phyloP scores from a whole-genome alignment of 2,888 invertebrate species.

The Euphydryas editha region DNA sequence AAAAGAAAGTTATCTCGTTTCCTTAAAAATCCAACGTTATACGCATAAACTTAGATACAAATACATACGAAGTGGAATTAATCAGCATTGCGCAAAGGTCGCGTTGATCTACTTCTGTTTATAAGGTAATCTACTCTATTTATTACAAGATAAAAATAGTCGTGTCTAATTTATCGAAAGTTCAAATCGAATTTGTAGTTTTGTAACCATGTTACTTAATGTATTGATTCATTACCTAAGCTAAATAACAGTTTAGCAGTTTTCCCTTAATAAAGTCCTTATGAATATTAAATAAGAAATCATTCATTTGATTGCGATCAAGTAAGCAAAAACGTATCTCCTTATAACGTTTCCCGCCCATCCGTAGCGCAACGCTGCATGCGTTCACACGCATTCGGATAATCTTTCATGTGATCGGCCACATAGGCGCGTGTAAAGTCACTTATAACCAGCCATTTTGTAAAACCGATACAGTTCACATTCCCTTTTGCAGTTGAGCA shows the following conservation, averaged over 20 bases:
- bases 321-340: conserved; percentile 59
- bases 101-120: not conserved
- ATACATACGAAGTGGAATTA: not conserved
- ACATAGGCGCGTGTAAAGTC: conserved; percentile 68
- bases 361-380: conserved; percentile 69
- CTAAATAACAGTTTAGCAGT: not conserved
- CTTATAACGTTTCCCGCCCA: conserved; percentile 73
- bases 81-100: not conserved
- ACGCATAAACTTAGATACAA: not conserved
- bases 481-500: conserved; percentile 75
- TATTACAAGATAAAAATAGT: not conserved
- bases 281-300: conserved; percentile 52
- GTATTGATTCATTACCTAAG: not conserved
- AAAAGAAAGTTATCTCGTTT: conserved; percentile 35
- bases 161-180: not conserved
- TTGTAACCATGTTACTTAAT: not conserved
- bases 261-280: conserved; percentile 16
- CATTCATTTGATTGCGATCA: conserved; percentile 57
- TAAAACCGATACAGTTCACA: conserved; percentile 72
- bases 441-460: conserved; percentile 75
- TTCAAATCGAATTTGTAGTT: not conserved
- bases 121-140: too few species aligned
- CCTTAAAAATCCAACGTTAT: conserved; percentile 3
- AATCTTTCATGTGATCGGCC: conserved; percentile 80
- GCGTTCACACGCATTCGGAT: conserved; percentile 81